These are phyloP conservation scores for Trissolcus japonicus DNA, from an alignment of 2,888 invertebrate species.

Conservation along the genomic window DNA sequence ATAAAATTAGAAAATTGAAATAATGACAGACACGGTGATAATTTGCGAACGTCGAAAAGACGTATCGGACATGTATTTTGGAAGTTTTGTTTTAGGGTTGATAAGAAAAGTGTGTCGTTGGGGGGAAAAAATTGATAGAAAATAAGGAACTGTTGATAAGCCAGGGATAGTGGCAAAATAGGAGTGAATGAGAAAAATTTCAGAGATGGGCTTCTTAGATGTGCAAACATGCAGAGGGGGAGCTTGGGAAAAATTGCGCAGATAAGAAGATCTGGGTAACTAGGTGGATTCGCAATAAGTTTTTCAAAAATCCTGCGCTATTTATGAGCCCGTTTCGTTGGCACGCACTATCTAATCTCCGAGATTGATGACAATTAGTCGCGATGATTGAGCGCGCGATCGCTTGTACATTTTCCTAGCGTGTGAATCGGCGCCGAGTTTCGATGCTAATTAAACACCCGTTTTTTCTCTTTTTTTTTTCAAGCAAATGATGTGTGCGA, in stretches of 20 bases:
- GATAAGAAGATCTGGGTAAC: conserved; percentile 50
- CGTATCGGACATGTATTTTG: too few species aligned
- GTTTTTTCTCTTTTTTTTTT: too few species aligned
- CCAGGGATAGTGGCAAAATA: conserved; percentile 45
- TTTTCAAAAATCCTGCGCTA: conserved; percentile 19
- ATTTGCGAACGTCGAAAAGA: background rate
- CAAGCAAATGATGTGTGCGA: too few species aligned
- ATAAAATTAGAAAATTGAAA: conserved; percentile 1
- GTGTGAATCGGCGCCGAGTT: too few species aligned
- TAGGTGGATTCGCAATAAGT: conserved; percentile 30
- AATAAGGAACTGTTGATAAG: conserved; percentile 54
- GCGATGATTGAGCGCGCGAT: conserved; percentile 13
- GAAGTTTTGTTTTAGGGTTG: too few species aligned
- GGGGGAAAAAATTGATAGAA: conserved; percentile 34
- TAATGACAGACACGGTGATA: too few species aligned
- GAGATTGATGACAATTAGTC: conserved; percentile 26
- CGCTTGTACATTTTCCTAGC: background rate
- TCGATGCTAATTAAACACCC: background rate
- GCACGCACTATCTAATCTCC: conserved; percentile 22
- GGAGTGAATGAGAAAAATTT: conserved; percentile 51
- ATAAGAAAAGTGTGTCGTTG: background rate
- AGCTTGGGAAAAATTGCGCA: conserved; percentile 42
- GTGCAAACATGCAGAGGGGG: conserved; percentile 46
- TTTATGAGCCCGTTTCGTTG: conserved; percentile 27
- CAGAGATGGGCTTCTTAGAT: conserved; percentile 38